Conservation (phyloP, 1,140 invertebrate genomes). For the Sycobia sp. region DNA sequence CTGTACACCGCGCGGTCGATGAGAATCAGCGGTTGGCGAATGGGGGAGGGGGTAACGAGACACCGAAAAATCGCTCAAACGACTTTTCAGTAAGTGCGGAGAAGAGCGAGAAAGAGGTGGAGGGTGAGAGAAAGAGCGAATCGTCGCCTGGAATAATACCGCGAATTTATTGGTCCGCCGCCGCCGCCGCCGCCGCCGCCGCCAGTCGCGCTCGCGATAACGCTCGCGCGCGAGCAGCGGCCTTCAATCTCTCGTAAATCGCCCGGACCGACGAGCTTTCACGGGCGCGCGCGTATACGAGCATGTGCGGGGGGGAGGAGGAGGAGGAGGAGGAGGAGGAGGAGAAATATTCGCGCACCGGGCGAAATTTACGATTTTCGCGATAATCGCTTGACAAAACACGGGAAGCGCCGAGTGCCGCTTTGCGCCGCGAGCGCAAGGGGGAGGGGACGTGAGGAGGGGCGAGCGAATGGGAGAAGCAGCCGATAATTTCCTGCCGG, state of each 20-base stretch:
- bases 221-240: background rate
- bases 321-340: background rate
- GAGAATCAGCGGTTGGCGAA: too few species aligned
- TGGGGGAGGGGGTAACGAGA: slow-evolving; percentile 2
- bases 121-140: background rate
- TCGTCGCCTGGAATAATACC: slow-evolving; percentile 20
- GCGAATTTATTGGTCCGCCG: slow-evolving; percentile 20
- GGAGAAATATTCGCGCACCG: slow-evolving; percentile 20
- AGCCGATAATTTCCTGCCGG: slow-evolving; percentile 22
- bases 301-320: background rate
- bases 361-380: slow-evolving; percentile 22
- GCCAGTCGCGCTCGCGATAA: slow-evolving; percentile 11
- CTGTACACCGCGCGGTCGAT: too few species aligned
- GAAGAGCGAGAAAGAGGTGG: background rate
- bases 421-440: too few species aligned
- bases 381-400: slow-evolving; percentile 27
- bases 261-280: background rate
- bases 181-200: too few species aligned
- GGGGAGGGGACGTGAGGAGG: too few species aligned
- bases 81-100: background rate
- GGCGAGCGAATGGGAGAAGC: too few species aligned
- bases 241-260: slow-evolving; percentile 31
- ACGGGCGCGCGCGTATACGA: background rate
- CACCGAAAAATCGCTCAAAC: slow-evolving; percentile 14
- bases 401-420: slow-evolving; percentile 9